Percentiles rank a stretch among this genome's conserved stretches.
Evolutionary conservation across 2,113 vertebrate genomes (phyloP).

Genomic region (Manacus vitellinus): DNA sequence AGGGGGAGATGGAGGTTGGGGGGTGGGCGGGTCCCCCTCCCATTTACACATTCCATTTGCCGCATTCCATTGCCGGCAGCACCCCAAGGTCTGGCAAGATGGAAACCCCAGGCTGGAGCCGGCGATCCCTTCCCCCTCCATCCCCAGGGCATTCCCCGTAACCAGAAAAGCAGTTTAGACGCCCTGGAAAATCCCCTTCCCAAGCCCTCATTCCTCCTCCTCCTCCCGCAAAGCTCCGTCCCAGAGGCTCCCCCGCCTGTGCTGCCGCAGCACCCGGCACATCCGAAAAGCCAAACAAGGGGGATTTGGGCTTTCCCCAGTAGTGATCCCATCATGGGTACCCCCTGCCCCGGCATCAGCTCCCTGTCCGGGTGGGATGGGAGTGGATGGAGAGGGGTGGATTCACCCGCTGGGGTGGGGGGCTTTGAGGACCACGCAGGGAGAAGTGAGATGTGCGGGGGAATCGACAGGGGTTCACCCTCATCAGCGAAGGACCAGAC

Average conservation of each 20-base stretch:
- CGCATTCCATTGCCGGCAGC: neutral
- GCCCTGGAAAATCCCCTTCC: neutral
- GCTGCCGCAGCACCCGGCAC: neutral
- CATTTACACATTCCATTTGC: neutral
- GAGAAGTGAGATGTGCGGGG: accelerated
- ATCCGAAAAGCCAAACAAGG: neutral
- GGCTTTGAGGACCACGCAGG: neutral
- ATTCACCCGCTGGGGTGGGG: accelerated
- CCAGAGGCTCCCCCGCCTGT: accelerated
- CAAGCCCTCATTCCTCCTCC: neutral
- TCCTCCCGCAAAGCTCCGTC: neutral
- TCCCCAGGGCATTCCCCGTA: too few relatives aligned
- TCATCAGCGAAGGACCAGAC: neutral
- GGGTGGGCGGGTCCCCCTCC: too few relatives aligned
- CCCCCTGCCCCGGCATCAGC: neutral
- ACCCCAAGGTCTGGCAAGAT: neutral
- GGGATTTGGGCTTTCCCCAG: neutral
- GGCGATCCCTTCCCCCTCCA: neutral
- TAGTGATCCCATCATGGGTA: neutral
- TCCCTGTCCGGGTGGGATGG: neutral
- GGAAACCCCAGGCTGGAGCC: neutral
- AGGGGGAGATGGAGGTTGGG: neutral
- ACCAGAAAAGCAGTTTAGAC: neutral
- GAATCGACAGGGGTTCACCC: accelerated
- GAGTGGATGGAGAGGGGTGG: neutral